Conservation (phyloP, 2,888 invertebrate genomes). For the Endotricha flammealis region DNA sequence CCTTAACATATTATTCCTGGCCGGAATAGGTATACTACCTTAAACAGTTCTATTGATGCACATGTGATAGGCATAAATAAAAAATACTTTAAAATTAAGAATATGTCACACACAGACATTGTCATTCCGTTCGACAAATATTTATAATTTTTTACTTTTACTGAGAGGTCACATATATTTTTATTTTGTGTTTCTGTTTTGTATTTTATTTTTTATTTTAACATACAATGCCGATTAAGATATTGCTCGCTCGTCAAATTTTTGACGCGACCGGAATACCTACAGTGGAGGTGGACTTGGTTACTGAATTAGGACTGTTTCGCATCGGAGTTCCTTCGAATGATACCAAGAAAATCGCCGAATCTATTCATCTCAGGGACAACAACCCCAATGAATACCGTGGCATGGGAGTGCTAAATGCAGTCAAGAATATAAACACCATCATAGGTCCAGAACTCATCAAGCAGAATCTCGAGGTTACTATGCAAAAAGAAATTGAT, state of each 20-base stretch:
- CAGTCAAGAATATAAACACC: conserved; percentile 93
- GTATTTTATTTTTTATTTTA: conserved; percentile 4
- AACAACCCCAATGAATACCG: conserved; percentile 89
- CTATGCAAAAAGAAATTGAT: conserved; percentile 93
- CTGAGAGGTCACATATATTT: no score
- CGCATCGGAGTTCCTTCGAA: conserved; percentile 98
- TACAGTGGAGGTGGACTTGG: conserved; percentile 95
- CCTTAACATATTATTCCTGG: no score
- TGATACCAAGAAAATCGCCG: conserved; percentile 94
- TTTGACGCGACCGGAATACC: conserved; percentile 98
- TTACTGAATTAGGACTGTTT: conserved; percentile 90
- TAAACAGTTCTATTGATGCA: no score
- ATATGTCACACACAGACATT: no score
- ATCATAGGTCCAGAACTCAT: conserved; percentile 87
- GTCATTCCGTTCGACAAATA: no score
- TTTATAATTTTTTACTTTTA: no score
- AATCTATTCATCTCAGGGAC: conserved; percentile 96
- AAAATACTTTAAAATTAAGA: no score
- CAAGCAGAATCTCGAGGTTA: conserved; percentile 89
- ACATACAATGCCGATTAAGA: conserved; percentile 88
- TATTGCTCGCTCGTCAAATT: conserved; percentile 95
- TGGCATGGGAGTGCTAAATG: conserved; percentile 95
- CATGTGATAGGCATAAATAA: no score
- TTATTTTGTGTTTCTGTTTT: no score
- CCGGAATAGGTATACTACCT: no score